phyloP scores from a whole-genome alignment of 2,888 invertebrate species.

The Teleiodes luculella region DNA sequence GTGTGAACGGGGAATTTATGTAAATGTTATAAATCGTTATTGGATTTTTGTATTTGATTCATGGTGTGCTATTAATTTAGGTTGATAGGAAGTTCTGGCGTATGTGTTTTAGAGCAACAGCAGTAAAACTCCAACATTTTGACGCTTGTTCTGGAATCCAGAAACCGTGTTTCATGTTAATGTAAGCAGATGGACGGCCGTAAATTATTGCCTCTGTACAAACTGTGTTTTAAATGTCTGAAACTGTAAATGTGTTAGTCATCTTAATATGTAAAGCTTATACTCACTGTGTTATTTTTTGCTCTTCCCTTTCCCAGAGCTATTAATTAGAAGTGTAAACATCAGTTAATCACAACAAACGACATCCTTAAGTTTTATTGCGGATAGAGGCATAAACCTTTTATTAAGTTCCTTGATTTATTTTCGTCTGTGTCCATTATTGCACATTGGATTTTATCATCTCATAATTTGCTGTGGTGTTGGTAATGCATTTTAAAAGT shows the following conservation, averaged over 20 bases:
- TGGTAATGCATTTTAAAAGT: constrained; percentile 11
- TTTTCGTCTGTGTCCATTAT: background rate
- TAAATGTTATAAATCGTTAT: too few species aligned
- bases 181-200: constrained; percentile 49
- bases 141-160: constrained; percentile 40
- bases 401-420: constrained; percentile 19
- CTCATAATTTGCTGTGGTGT: constrained; percentile 1
- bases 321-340: background rate
- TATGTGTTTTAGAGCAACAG: constrained; percentile 27
- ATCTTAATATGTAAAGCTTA: background rate
- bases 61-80: constrained; percentile 31
- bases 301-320: background rate
- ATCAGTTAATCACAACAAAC: too few species aligned
- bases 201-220: constrained; percentile 48
- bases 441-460: background rate
- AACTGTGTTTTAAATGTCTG: constrained; percentile 39
- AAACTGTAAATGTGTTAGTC: constrained; percentile 39
- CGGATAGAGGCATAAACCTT: constrained; percentile 14
- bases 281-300: background rate
- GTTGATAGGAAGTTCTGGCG: constrained; percentile 34
- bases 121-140: constrained; percentile 45
- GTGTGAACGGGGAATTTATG: too few species aligned
- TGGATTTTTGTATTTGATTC: too few species aligned
- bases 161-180: constrained; percentile 40
- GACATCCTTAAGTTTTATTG: background rate